phyloP scores from a whole-genome alignment of 2,797 vertebrate genomes.

The Sebastes jordani region DNA sequence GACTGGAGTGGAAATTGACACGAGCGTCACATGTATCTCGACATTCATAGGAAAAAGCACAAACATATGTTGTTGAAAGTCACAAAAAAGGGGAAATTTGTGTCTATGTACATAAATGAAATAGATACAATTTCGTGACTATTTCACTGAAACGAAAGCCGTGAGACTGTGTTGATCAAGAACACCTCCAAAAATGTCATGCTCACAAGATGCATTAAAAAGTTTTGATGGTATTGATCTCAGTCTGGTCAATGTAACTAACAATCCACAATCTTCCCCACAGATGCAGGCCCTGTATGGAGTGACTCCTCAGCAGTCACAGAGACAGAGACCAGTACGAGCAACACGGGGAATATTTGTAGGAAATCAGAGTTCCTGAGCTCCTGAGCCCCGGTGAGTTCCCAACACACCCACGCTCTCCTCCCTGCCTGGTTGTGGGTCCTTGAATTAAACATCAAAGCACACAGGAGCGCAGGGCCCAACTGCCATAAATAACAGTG shows the following conservation, averaged over 20 bases:
- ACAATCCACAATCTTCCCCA: conserved; percentile 15
- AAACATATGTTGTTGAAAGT: too few relatives aligned
- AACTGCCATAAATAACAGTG: conserved; percentile 80
- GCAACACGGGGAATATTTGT: conserved; percentile 72
- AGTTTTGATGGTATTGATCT: conserved; percentile 19
- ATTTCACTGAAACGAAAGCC: too few relatives aligned
- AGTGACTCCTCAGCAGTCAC: conserved; percentile 39
- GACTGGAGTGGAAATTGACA: too few relatives aligned
- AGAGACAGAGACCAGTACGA: conserved; percentile 42
- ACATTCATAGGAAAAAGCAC: too few relatives aligned
- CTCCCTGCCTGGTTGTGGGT: conserved; percentile 77
- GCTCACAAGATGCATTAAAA: conserved; percentile 22
- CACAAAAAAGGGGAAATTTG: too few relatives aligned
- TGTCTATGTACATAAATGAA: too few relatives aligned
- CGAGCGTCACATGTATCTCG: too few relatives aligned
- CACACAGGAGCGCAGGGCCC: conserved; percentile 76
- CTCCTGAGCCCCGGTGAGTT: conserved; percentile 70
- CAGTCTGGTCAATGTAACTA: conserved; percentile 15
- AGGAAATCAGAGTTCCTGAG: conserved; percentile 76
- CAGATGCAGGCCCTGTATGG: conserved; percentile 24
- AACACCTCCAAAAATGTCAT: conserved; percentile 44
- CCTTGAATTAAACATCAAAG: conserved; percentile 86
- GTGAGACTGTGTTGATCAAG: not conserved
- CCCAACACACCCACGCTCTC: conserved; percentile 79
- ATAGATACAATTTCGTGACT: too few relatives aligned